Base-by-base conservation (phyloP, 1,140 invertebrate genomes). In the Sminthurinus signatus region DNA sequence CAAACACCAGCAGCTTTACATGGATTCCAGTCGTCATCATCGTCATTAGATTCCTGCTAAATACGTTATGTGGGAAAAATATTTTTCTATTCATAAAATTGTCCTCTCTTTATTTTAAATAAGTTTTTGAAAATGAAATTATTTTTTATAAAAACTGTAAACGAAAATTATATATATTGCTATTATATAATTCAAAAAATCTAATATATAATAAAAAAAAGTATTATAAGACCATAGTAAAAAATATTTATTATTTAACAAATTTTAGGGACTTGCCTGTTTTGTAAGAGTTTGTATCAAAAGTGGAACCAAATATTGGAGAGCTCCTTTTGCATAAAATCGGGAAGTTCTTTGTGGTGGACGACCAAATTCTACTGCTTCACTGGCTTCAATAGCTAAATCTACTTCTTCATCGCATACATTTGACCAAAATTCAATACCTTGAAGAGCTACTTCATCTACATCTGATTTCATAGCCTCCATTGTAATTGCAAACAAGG, bases 341-440 rank as follows among this genome's bases (percentile, higher is more conserved):
- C 88, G 83, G 3, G 93, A 96, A 2, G 89, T 90, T 74, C 90
- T 84, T 27, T 86, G 82, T 25, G 96, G 95, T n/a, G 92, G 88
- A 64, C 88, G 81, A 44, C 95, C 95, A 77, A 87, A 84, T 78
- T 99, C 95, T 31, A 81, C 80, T 31, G 95, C 95, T 80, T 99
- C 96, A 43, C 87, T 87, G 68, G 91, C 89, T 78, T 98, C 95
- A 75, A 97, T 93, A 3, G 89, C 86, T 67, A 99, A 80, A 79
- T 98, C 95, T 28, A 98, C 91, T 81, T 99, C 97, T 80, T 98
- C 96, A 79, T 99, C 97, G 74, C 96, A 96, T 0, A 99, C 96
- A 75, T 96, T 98, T 0, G 96, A 99, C 97, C 97, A 99, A 80
- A 99, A 99, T 78, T 99, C 97, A 78, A 99, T 99, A 69, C 97